Evolutionary conservation across 2,113 vertebrate species (phyloP).

Genomic region (Cyanistes caeruleus): DNA sequence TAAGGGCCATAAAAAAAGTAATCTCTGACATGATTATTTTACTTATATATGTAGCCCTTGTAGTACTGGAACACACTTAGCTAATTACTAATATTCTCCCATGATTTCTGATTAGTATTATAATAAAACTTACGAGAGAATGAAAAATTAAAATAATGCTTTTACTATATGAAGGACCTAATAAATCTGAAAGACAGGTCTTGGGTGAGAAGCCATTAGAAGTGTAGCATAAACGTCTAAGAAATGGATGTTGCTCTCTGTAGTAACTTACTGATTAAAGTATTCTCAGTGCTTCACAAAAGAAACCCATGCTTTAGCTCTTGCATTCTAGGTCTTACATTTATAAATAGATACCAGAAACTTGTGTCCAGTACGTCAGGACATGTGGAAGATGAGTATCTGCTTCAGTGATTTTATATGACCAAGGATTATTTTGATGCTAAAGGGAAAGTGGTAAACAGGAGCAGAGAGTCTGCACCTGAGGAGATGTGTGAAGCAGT

Average conservation of each 20-base stretch:
- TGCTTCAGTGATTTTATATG: background rate
- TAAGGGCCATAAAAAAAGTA: background rate
- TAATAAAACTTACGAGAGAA: background rate
- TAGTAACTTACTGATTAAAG: rapidly evolving
- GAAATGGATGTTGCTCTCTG: background rate
- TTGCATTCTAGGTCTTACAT: background rate
- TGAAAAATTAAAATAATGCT: background rate
- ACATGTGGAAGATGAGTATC: background rate
- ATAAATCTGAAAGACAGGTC: background rate
- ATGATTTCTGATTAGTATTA: background rate
- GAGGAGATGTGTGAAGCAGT: background rate
- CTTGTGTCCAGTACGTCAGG: background rate
- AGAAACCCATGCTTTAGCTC: background rate
- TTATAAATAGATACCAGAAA: background rate
- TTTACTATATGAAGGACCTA: background rate
- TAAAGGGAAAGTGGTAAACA: background rate
- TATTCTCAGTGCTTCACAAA: background rate
- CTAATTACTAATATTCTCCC: slow-evolving; percentile 2
- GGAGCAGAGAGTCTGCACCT: background rate
- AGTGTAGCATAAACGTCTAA: background rate
- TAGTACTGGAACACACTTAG: background rate
- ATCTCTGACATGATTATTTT: background rate
- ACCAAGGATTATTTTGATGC: background rate
- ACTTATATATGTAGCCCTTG: background rate
- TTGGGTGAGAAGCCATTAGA: background rate